Evolutionary conservation across 2,113 vertebrate species (phyloP).

Genomic region (Garra rufa): DNA sequence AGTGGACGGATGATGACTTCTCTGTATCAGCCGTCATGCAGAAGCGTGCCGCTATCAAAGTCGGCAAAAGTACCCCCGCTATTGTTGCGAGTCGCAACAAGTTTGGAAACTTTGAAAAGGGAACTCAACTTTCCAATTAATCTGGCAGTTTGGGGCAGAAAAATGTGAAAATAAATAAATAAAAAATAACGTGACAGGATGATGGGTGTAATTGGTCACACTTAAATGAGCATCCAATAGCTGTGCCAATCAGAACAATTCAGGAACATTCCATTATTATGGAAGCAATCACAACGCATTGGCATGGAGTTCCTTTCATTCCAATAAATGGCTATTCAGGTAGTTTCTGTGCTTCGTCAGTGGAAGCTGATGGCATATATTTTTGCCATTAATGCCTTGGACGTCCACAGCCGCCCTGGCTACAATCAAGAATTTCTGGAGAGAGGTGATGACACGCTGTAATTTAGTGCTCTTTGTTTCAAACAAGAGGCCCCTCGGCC

Average conservation of each 20-base stretch:
- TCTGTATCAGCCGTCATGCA: neutral
- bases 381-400: conserved; percentile 44
- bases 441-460: conserved; percentile 52
- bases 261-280: conserved; percentile 42
- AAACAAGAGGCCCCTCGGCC: conserved; percentile 49
- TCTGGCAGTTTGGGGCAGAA: neutral
- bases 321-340: conserved; percentile 58
- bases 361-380: conserved; percentile 27
- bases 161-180: conserved; percentile 3
- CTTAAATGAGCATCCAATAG: conserved; percentile 47
- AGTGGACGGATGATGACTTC: conserved; percentile 30
- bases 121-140: conserved; percentile 44
- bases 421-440: conserved; percentile 48
- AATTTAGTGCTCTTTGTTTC: conserved; percentile 60
- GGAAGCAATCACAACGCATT: conserved; percentile 49
- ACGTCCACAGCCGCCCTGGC: conserved; percentile 19
- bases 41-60: neutral
- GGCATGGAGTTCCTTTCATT: conserved; percentile 46
- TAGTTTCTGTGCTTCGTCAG: conserved; percentile 1
- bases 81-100: conserved; percentile 11
- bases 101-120: conserved; percentile 36
- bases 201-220: conserved; percentile 51
- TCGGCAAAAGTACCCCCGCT: conserved; percentile 14
- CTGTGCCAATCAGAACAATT: conserved; percentile 53
- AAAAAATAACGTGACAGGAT: conserved; percentile 38